Evolutionary conservation across 2,797 vertebrate genomes (phyloP).

Genomic region (Notolepis coatsorum): DNA sequence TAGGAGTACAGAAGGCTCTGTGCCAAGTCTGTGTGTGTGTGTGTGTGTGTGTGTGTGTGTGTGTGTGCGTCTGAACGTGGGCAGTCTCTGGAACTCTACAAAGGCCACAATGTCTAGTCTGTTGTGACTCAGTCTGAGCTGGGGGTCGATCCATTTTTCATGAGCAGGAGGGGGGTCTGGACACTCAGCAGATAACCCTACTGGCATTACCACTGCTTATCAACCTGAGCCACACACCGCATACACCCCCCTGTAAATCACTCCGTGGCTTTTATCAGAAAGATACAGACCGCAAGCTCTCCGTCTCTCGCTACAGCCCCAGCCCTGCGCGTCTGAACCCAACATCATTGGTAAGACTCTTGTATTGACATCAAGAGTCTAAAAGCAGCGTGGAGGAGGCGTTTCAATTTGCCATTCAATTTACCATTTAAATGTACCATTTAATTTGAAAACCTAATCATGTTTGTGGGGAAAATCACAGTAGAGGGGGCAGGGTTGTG

Average conservation of each 20-base stretch:
- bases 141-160: conserved; percentile 55
- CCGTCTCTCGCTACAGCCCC: not conserved
- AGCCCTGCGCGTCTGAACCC: not conserved
- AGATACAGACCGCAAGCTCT: not conserved
- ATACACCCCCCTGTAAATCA: not conserved
- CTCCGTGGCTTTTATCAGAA: not conserved
- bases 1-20: not conserved
- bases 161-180: conserved; percentile 27
- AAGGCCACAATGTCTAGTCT: conserved; percentile 56
- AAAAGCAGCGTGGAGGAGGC: too few species aligned
- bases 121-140: conserved; percentile 59
- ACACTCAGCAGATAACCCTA: conserved; percentile 25
- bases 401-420: too few species aligned
- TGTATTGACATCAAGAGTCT: not conserved
- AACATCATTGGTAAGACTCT: not conserved
- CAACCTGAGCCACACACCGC: conserved; percentile 1
- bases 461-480: too few species aligned
- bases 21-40: conserved; percentile 1
- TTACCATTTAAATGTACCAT: too few species aligned
- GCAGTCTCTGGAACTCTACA: conserved; percentile 56
- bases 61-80: conserved; percentile 25
- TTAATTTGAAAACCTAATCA: too few species aligned
- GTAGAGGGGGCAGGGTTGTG: too few species aligned
- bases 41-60: conserved; percentile 6
- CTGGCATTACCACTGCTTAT: conserved; percentile 15